Evolutionary conservation across 2,888 invertebrate species (phyloP).

Genomic region (Phortica magna): DNA sequence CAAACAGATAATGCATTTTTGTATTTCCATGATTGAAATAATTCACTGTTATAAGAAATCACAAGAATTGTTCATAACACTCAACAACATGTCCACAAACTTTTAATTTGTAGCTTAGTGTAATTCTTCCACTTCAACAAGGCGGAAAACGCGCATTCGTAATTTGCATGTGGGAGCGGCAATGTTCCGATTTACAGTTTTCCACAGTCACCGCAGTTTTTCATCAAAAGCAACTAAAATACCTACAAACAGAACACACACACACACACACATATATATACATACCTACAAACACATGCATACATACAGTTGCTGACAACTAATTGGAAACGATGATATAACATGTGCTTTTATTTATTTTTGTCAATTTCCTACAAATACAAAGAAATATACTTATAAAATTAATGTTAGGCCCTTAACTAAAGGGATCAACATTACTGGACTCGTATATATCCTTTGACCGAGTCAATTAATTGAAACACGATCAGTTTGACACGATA

Average conservation of each 20-base stretch:
- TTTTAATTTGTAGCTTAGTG: neutral
- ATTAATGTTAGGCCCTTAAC: too few species aligned
- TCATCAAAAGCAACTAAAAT: constrained; percentile 19
- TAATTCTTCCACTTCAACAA: constrained; percentile 10
- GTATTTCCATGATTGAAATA: neutral
- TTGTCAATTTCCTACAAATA: too few species aligned
- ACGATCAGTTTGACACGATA: too few species aligned
- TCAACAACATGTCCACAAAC: too few species aligned
- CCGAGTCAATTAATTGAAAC: too few species aligned
- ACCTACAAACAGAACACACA: constrained; percentile 29
- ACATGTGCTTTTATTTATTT: neutral
- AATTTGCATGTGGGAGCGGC: constrained; percentile 30
- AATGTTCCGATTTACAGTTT: constrained; percentile 38
- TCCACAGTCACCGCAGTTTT: constrained; percentile 44
- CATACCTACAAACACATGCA: constrained; percentile 35
- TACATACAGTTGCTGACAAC: constrained; percentile 65
- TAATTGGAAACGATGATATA: constrained; percentile 53
- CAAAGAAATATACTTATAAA: too few species aligned
- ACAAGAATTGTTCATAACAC: neutral
- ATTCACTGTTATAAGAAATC: neutral
- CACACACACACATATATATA: constrained; percentile 33
- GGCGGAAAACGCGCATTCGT: constrained; percentile 19
- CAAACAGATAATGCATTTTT: too few species aligned
- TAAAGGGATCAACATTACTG: too few species aligned
- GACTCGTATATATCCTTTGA: too few species aligned